Base-by-base conservation (phyloP, 2,113 vertebrate species). In the Ammodytes dubius region DNA sequence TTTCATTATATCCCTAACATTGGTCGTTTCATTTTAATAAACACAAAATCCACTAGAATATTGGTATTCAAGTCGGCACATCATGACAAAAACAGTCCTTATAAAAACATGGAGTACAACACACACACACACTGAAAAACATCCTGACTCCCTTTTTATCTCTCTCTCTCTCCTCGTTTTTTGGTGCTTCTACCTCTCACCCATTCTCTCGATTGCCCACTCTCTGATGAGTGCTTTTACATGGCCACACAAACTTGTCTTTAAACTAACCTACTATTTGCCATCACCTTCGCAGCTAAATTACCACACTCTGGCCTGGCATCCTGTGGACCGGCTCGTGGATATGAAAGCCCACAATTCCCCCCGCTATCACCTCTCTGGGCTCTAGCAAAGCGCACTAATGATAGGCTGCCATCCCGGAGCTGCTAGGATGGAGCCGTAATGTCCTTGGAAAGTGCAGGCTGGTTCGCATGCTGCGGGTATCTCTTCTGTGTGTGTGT, bases 291-390 rank as follows among this genome's bases (percentile, higher is more conserved):
- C 83, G 79, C 84, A 91, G 90, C 89, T 92, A 93, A 93, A 95
- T 93, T 90, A 89, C 90, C 91, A 88, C 91, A 90, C 83, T 91
- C 88, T 83, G 27, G 65, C 81, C 80, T 88, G 88, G 88, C 87
- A 87, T 90, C 87, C 91, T 81, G 74, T 88, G 76, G 90, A 92
- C 88, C 79, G 79, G 90, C 85, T 91, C 89, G 89, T 88, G 92
- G 85, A 91, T 92, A 91, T 93, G 87, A 95, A 94, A 94, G 92
- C 93, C 89, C 89, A 77, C 93, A 93, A 94, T 93, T 95, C 93
- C 92, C 27, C 91, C 87, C 79, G 88, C 92, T 90, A 91, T 94
- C 91, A 93, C 91, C 89, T 93, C 88, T 83, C 79, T 85, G 74
- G 88, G 89, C 89, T 87, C 90, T 92, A 63, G 82, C 89, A 80